Percentiles rank a stretch among this genome's conserved stretches.
Evolutionary conservation across 2,888 invertebrate genomes (phyloP).

Genomic region (Pseudococcus longispinus): DNA sequence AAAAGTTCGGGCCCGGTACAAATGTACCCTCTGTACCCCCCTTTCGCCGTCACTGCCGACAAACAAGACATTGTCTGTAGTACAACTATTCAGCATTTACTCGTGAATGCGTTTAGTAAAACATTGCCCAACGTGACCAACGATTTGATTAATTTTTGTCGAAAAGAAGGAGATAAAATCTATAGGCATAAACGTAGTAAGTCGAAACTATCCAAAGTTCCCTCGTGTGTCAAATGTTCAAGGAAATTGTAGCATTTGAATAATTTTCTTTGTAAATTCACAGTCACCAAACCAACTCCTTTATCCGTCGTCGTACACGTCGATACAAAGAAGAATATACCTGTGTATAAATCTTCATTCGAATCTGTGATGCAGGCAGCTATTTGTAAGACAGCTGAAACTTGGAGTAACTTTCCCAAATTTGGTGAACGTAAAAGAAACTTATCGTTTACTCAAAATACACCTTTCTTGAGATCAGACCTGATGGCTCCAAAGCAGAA

Average conservation of each 20-base stretch:
- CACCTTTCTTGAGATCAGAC: slow-evolving; percentile 58
- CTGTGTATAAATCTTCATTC: slow-evolving; percentile 66
- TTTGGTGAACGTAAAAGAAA: not conserved
- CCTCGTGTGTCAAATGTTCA: not conserved
- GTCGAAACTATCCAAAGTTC: not conserved
- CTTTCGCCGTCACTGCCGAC: too few relatives aligned
- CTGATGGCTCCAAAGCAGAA: slow-evolving; percentile 38
- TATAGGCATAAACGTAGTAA: slow-evolving; percentile 39
- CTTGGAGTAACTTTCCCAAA: slow-evolving; percentile 63
- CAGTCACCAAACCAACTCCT: slow-evolving; percentile 68
- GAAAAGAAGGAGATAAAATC: slow-evolving; percentile 58
- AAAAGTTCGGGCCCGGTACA: too few relatives aligned
- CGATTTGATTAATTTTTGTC: slow-evolving; percentile 63
- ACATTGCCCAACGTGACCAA: slow-evolving; percentile 66
- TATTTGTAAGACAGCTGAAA: slow-evolving; percentile 65
- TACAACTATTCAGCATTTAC: slow-evolving; percentile 63
- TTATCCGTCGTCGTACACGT: slow-evolving; percentile 69
- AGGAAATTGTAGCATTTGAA: slow-evolving; percentile 60
- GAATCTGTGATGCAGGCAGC: slow-evolving; percentile 64
- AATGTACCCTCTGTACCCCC: too few relatives aligned
- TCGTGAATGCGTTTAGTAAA: slow-evolving; percentile 66
- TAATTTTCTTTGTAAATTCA: too few relatives aligned
- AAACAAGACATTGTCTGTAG: slow-evolving; percentile 29
- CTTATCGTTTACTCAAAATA: slow-evolving; percentile 56
- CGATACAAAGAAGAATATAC: slow-evolving; percentile 65